phyloP scores from a whole-genome alignment of 2,113 vertebrate species.

The Struthidea cinerea region DNA sequence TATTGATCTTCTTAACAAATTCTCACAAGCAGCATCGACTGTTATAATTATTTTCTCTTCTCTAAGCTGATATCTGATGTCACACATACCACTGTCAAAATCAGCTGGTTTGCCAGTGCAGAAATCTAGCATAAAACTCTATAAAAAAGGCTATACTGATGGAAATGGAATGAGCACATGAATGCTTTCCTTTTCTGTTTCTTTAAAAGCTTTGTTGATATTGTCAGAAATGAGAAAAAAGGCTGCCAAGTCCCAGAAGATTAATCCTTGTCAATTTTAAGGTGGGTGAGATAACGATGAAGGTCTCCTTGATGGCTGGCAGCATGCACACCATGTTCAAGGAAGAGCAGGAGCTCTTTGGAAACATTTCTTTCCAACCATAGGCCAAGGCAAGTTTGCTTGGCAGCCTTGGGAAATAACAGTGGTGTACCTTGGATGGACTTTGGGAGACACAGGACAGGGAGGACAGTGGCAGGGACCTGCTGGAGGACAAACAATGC shows the following conservation, averaged over 20 bases:
- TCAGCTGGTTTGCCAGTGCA: not conserved
- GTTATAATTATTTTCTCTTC: constrained; percentile 26
- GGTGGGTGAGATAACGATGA: not conserved
- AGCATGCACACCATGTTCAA: rapidly evolving
- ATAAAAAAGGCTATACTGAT: not conserved
- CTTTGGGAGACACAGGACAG: not conserved
- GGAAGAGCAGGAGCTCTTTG: not conserved
- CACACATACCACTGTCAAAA: not conserved
- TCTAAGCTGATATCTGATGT: not conserved
- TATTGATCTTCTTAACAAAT: constrained; percentile 39
- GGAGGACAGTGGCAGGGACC: not conserved
- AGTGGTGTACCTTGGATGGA: not conserved
- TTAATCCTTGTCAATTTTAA: not conserved
- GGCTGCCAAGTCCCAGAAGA: not conserved
- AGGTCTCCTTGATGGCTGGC: not conserved
- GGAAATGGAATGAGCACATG: not conserved
- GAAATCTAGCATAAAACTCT: not conserved
- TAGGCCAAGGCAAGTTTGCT: not conserved
- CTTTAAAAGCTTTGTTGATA: not conserved
- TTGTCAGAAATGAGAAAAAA: not conserved
- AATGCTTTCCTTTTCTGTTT: not conserved
- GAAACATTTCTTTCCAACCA: not conserved
- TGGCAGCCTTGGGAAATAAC: not conserved
- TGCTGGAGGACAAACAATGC: not conserved
- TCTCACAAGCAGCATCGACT: not conserved